These are phyloP conservation scores for Bombus breviceps DNA, from an alignment of 1,140 invertebrate genomes.

Conservation along the genomic window DNA sequence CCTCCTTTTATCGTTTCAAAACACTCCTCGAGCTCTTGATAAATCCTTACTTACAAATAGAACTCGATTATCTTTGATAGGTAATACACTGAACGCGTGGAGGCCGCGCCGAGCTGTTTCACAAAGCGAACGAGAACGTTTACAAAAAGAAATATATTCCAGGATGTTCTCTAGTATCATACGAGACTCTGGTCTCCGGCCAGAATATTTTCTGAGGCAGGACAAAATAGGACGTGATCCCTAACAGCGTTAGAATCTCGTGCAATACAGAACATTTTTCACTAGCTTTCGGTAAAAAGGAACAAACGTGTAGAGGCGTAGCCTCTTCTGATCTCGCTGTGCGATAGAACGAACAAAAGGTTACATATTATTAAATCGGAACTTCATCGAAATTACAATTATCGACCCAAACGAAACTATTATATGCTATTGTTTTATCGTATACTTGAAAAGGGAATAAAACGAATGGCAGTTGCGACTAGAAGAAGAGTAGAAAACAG, in stretches of 20 bases:
- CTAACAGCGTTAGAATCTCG: background rate
- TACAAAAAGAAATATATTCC: background rate
- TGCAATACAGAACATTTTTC: background rate
- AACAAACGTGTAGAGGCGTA: too few relatives aligned
- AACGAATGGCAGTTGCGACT: constrained; percentile 53
- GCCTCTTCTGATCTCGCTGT: constrained; percentile 9
- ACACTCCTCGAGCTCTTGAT: constrained; percentile 13
- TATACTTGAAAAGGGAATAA: background rate
- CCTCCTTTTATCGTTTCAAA: constrained; percentile 17
- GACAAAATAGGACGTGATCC: constrained; percentile 1
- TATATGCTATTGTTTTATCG: background rate
- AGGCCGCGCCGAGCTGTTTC: background rate
- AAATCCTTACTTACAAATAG: constrained; percentile 15
- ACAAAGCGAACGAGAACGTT: background rate
- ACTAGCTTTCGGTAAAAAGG: background rate
- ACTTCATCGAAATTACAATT: background rate
- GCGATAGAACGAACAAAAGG: background rate
- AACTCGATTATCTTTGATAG: background rate
- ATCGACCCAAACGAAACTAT: background rate
- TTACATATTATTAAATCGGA: background rate
- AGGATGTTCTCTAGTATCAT: background rate
- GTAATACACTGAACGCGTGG: background rate
- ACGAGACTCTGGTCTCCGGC: background rate
- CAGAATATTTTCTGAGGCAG: background rate
- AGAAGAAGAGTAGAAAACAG: constrained; percentile 37